Percentiles rank a stretch among this genome's conserved stretches.
These are phyloP conservation scores for Onychomys leucogaster DNA, from an alignment of 2,797 vertebrate species.

Conservation along the genomic window DNA sequence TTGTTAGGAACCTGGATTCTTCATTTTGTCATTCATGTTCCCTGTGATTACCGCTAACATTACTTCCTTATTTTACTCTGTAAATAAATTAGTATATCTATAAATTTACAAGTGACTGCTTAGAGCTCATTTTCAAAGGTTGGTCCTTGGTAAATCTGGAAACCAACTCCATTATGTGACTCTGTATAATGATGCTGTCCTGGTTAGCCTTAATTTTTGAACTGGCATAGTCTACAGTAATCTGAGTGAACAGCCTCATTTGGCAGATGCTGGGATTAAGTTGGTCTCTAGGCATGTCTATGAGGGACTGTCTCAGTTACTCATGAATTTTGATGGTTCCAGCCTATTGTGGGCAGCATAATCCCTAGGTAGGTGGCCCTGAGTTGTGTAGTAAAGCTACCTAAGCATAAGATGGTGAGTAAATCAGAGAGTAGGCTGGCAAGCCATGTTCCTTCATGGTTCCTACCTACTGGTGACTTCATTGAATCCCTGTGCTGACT, in stretches of 20 bases:
- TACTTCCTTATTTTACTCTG: background rate
- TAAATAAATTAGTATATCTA: background rate
- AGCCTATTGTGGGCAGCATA: background rate
- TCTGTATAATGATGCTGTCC: background rate
- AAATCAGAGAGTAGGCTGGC: rapidly evolving
- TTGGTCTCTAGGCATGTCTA: background rate
- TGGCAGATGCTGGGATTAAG: background rate
- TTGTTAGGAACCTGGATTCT: background rate
- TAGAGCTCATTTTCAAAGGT: background rate
- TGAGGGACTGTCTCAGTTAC: background rate
- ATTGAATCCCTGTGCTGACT: background rate
- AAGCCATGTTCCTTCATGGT: background rate
- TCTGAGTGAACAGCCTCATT: background rate
- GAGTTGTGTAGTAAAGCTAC: background rate
- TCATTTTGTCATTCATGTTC: background rate
- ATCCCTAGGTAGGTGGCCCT: background rate
- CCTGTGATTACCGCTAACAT: background rate
- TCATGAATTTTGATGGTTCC: background rate
- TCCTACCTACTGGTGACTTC: background rate
- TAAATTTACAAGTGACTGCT: background rate
- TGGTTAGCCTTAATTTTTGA: background rate
- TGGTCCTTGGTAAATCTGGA: background rate
- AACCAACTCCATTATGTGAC: background rate
- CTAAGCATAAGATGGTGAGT: background rate
- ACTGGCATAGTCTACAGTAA: background rate